Conservation (phyloP, 2,113 vertebrate species). For the Podarcis muralis region DNA sequence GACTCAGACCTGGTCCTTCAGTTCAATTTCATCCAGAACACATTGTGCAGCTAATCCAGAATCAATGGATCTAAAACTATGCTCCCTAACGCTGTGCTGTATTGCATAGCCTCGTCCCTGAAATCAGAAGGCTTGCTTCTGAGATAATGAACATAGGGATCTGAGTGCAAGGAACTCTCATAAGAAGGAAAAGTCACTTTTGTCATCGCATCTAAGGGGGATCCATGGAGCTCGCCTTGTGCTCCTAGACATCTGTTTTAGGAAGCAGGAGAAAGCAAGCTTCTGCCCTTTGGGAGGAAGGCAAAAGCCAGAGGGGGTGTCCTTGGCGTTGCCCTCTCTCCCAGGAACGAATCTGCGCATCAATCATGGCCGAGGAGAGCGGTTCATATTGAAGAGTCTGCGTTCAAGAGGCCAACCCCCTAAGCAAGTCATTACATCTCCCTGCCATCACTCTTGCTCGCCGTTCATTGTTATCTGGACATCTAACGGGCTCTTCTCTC, state of each 20-base stretch:
- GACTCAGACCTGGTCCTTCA: too few species aligned
- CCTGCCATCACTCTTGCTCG: not conserved
- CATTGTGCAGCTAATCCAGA: rapidly evolving
- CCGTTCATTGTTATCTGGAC: not conserved
- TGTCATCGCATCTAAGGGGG: not conserved
- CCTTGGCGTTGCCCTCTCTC: not conserved
- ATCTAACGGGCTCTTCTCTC: slow-evolving; percentile 2
- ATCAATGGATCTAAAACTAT: too few species aligned
- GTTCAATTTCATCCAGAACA: too few species aligned
- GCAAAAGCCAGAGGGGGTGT: not conserved
- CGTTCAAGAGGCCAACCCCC: rapidly evolving
- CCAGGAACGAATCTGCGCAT: not conserved
- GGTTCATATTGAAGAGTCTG: rapidly evolving
- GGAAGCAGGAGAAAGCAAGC: rapidly evolving
- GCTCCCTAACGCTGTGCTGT: too few species aligned
- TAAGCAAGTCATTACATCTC: not conserved
- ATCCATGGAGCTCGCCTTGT: not conserved
- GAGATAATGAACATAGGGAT: too few species aligned
- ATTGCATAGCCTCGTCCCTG: too few species aligned
- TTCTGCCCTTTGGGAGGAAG: not conserved
- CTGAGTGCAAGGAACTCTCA: too few species aligned
- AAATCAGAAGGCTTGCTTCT: too few species aligned
- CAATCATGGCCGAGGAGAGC: not conserved
- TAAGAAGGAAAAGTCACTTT: not conserved
- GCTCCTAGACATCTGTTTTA: not conserved